Percentiles rank a stretch among this genome's conserved stretches.
These are phyloP conservation scores for Mormyrus hasselquistii DNA, from an alignment of 2,797 vertebrate species.

Conservation along the genomic window DNA sequence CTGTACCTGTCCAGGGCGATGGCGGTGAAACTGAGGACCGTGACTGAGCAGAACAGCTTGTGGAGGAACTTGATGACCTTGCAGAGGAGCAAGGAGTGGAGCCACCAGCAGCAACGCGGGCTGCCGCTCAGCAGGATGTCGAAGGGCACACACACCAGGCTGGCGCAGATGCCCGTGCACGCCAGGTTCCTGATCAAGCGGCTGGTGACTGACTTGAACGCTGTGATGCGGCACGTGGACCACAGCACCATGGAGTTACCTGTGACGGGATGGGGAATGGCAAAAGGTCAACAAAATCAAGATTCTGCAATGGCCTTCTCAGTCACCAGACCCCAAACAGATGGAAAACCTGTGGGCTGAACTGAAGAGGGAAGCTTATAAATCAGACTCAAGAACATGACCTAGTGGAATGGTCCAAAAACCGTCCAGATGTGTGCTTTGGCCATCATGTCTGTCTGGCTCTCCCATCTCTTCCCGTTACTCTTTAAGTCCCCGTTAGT, in stretches of 20 bases:
- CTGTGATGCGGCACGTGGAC: constrained; percentile 86
- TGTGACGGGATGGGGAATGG: constrained; percentile 39
- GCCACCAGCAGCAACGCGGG: constrained; percentile 91
- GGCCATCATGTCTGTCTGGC: too few relatives aligned
- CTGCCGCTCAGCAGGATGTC: constrained; percentile 83
- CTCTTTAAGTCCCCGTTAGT: too few relatives aligned
- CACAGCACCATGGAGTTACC: constrained; percentile 87
- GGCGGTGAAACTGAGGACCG: constrained; percentile 86
- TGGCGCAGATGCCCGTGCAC: constrained; percentile 86
- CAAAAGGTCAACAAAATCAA: background rate
- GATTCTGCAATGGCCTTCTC: background rate
- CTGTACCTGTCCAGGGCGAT: constrained; percentile 93
- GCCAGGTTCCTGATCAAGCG: constrained; percentile 93
- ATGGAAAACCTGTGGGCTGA: background rate
- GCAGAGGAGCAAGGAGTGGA: constrained; percentile 81
- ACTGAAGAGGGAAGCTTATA: background rate
- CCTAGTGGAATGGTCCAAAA: too few relatives aligned
- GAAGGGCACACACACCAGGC: constrained; percentile 88
- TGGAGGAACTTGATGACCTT: constrained; percentile 90
- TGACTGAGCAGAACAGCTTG: constrained; percentile 93
- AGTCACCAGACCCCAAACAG: background rate
- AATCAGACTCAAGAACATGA: background rate
- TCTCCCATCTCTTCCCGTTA: too few relatives aligned
- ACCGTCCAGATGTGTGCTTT: too few relatives aligned
- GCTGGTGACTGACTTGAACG: constrained; percentile 91